These are phyloP conservation scores for Alcedo atthis DNA, from an alignment of 2,797 vertebrate species.

Conservation along the genomic window DNA sequence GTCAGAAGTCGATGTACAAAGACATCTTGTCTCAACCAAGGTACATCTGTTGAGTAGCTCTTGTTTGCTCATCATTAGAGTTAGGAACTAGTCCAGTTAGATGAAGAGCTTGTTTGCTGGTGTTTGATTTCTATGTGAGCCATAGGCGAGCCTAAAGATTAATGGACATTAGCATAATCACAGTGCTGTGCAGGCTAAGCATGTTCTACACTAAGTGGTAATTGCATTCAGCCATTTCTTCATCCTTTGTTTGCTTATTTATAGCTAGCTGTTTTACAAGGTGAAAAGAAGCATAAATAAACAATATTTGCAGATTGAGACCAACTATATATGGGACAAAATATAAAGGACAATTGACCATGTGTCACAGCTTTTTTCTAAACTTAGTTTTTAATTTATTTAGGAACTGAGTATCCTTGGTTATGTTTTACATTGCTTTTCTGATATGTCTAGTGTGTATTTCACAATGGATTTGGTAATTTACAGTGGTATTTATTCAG, in stretches of 20 bases:
- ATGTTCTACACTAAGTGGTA: background rate
- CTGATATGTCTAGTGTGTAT: background rate
- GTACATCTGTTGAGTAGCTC: constrained; percentile 54
- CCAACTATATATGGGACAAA: background rate
- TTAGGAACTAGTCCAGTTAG: background rate
- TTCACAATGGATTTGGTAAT: background rate
- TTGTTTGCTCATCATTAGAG: background rate
- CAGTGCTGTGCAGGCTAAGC: background rate
- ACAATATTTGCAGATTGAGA: background rate
- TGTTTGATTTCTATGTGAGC: background rate
- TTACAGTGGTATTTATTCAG: background rate
- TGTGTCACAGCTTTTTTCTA: background rate
- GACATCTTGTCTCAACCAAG: constrained; percentile 87
- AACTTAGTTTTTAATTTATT: background rate
- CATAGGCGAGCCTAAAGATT: background rate
- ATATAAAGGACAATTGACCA: background rate
- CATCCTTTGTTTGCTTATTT: background rate
- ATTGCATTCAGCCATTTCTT: background rate
- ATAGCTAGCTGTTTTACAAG: background rate
- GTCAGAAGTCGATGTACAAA: constrained; percentile 88
- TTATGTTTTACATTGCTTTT: background rate
- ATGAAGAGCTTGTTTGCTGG: background rate
- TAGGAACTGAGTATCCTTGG: background rate
- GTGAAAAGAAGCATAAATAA: background rate
- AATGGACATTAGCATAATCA: background rate